Conservation (phyloP, 2,888 invertebrate species). For the Lydus trimaculatus region DNA sequence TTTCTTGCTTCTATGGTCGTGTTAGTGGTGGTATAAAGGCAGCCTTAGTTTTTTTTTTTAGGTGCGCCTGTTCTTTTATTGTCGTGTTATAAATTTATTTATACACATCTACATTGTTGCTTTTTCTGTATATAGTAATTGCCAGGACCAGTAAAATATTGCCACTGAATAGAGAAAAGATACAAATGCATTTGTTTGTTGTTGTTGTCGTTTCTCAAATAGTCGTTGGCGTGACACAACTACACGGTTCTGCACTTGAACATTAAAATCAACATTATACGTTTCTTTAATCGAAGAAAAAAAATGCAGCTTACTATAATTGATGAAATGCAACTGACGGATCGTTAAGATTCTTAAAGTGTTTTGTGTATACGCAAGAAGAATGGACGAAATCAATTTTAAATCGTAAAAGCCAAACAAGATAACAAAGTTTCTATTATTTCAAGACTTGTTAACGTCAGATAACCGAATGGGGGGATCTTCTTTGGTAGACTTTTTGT, state of each 20-base stretch:
- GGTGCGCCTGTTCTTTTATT: neutral
- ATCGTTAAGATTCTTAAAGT: no score
- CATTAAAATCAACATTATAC: neutral
- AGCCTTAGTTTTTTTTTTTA: neutral
- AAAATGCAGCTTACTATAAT: neutral
- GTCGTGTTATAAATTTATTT: neutral
- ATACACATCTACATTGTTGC: neutral
- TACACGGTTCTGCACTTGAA: slow-evolving; percentile 1
- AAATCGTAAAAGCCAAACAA: neutral
- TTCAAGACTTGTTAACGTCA: neutral
- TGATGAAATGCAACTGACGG: neutral
- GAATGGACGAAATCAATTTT: neutral
- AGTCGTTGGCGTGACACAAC: neutral
- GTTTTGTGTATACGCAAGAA: no score
- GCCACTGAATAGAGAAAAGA: no score
- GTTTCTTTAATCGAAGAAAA: neutral
- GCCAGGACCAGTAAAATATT: no score
- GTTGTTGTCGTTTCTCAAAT: neutral
- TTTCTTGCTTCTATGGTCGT: no score
- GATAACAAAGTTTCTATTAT: neutral
- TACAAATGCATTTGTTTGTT: neutral
- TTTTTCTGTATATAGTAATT: neutral
- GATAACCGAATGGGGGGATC: neutral
- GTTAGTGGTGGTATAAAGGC: neutral
- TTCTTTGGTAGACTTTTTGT: no score